A percentile compares a stretch with the other conserved stretches of the same genome.
Conservation (phyloP, 2,797 vertebrate species). For the Chromis chromis region DNA sequence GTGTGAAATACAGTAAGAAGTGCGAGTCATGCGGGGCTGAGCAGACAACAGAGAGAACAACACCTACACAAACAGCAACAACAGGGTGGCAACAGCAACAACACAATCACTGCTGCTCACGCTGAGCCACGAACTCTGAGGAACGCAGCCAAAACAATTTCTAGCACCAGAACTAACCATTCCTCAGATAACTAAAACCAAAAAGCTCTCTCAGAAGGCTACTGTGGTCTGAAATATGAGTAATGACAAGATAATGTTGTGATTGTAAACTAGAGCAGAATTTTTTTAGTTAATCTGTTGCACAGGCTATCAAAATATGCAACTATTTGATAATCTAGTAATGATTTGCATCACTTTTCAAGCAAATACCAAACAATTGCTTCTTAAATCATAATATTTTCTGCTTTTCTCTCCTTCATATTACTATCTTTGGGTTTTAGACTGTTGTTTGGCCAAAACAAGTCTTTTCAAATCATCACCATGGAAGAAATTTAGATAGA, state of each 20-base stretch:
- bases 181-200: too few species aligned
- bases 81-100: not conserved
- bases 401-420: not conserved
- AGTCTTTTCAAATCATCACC: too few species aligned
- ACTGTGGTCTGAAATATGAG: not conserved
- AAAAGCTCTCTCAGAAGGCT: not conserved
- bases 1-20: constrained; percentile 19
- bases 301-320: too few species aligned
- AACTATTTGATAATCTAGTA: not conserved
- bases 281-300: not conserved
- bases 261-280: not conserved
- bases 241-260: not conserved
- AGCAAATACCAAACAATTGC: not conserved
- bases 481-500: too few species aligned
- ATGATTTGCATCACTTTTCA: not conserved
- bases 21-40: constrained; percentile 18
- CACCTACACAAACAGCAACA: constrained; percentile 28
- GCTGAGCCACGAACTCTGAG: not conserved
- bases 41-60: constrained; percentile 31
- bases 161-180: not conserved
- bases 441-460: too few species aligned
- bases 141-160: constrained; percentile 14
- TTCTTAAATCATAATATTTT: not conserved
- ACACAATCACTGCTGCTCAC: constrained; percentile 4
- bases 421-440: not conserved